phyloP scores from a whole-genome alignment of 1,140 invertebrate species.

The Lutraria rhynchaena region DNA sequence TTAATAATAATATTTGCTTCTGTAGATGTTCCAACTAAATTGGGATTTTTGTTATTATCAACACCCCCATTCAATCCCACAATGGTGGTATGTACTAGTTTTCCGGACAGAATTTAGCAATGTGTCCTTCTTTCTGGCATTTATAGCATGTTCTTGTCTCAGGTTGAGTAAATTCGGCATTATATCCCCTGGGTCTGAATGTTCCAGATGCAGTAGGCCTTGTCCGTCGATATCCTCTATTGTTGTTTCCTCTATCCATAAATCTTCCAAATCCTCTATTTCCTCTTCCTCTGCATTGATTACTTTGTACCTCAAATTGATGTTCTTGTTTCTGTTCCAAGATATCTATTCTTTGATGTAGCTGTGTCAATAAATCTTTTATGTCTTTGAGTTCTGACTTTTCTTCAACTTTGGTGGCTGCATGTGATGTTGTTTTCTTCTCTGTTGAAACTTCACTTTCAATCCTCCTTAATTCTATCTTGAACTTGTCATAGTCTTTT shows the following conservation, averaged over 20 bases:
- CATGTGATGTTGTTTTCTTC: not conserved
- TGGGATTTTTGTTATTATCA: not conserved
- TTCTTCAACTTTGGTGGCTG: not conserved
- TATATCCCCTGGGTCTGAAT: not conserved
- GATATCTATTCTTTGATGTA: constrained; percentile 12
- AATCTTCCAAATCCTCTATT: too few relatives aligned
- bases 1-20: not conserved
- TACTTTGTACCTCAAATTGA: not conserved
- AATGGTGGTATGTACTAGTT: constrained; percentile 32
- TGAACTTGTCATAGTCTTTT: constrained; percentile 28
- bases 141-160: constrained; percentile 3
- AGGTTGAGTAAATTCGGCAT: not conserved
- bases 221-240: not conserved
- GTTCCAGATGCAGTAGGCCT: too few relatives aligned
- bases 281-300: not conserved
- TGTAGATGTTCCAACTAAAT: constrained; percentile 4
- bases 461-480: constrained; percentile 20
- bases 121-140: constrained; percentile 5
- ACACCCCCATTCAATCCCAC: not conserved
- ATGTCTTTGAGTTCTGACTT: not conserved
- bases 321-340: constrained; percentile 13
- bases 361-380: not conserved
- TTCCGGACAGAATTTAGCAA: not conserved
- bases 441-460: constrained; percentile 4
- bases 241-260: too few relatives aligned